phyloP scores from a whole-genome alignment of 2,888 invertebrate genomes.

The Drosophila anceps region DNA sequence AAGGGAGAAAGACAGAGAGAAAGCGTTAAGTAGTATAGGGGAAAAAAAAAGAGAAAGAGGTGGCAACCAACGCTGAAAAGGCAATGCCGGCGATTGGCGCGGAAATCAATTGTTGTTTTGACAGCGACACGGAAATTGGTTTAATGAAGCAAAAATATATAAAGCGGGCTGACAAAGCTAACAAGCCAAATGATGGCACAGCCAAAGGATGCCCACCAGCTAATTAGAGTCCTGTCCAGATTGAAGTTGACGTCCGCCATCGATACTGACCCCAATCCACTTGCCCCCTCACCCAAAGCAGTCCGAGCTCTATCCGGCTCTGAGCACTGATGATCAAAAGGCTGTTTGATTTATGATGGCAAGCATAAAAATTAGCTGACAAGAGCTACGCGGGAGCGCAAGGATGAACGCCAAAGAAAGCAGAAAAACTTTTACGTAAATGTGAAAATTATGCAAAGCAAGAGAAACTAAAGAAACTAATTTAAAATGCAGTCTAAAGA shows the following conservation, averaged over 20 bases:
- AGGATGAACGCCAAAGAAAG: conserved; percentile 11
- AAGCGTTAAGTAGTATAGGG: conserved; percentile 7
- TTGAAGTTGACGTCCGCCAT: conserved; percentile 47
- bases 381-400: conserved; percentile 20
- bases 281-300: not conserved
- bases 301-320: not conserved
- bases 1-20: not conserved
- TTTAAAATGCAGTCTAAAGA: conserved; percentile 58
- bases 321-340: conserved; percentile 72
- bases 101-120: conserved; percentile 82
- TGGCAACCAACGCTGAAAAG: conserved; percentile 46
- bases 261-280: not conserved
- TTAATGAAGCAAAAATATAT: conserved; percentile 79
- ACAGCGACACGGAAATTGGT: conserved; percentile 81
- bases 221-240: conserved; percentile 74
- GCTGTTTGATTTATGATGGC: conserved; percentile 78
- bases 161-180: conserved; percentile 76
- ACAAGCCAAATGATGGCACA: conserved; percentile 62
- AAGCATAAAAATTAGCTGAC: conserved; percentile 69
- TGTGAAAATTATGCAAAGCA: conserved; percentile 72
- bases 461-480: conserved; percentile 57
- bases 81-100: conserved; percentile 73
- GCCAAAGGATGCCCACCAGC: conserved; percentile 42
- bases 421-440: conserved; percentile 65
- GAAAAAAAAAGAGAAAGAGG: not conserved